These are phyloP conservation scores for Seriola dumerili DNA, from an alignment of 2,113 vertebrate genomes.

Conservation along the genomic window DNA sequence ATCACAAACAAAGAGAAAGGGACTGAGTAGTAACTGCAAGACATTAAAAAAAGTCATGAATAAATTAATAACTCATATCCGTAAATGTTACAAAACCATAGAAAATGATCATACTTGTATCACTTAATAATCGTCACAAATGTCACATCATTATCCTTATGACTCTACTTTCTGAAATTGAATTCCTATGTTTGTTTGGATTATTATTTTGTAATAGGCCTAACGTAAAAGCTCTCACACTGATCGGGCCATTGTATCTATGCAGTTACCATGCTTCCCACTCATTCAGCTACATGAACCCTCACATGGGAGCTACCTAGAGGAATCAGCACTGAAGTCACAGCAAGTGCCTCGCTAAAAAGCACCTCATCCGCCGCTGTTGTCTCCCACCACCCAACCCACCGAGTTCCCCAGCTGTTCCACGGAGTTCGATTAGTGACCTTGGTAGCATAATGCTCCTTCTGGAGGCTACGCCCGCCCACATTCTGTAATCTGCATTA, in stretches of 20 bases:
- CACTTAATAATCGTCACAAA: not conserved
- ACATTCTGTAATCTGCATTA: slow-evolving; percentile 10
- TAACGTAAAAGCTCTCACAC: not conserved
- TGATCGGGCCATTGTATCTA: too few species aligned
- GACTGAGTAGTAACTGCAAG: too few species aligned
- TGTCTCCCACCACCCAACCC: slow-evolving; percentile 5
- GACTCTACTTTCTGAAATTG: too few species aligned
- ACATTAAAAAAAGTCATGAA: not conserved
- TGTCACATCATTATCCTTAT: not conserved
- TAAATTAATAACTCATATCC: not conserved
- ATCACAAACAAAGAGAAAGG: too few species aligned
- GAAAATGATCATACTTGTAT: not conserved
- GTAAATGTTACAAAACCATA: not conserved
- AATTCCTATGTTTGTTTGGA: too few species aligned
- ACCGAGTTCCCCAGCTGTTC: slow-evolving; percentile 24
- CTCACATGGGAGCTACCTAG: slow-evolving; percentile 25
- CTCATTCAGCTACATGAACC: slow-evolving; percentile 25
- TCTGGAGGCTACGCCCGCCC: slow-evolving; percentile 40
- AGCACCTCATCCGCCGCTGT: not conserved
- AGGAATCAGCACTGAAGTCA: slow-evolving; percentile 43
- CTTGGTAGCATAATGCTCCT: slow-evolving; percentile 18
- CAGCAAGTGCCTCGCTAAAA: slow-evolving; percentile 16
- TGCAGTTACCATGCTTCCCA: slow-evolving; percentile 27
- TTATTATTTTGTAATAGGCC: not conserved
- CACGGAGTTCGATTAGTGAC: slow-evolving; percentile 36